These are phyloP conservation scores for Tragelaphus strepsiceros DNA, from an alignment of 2,113 vertebrate genomes.

Conservation along the genomic window DNA sequence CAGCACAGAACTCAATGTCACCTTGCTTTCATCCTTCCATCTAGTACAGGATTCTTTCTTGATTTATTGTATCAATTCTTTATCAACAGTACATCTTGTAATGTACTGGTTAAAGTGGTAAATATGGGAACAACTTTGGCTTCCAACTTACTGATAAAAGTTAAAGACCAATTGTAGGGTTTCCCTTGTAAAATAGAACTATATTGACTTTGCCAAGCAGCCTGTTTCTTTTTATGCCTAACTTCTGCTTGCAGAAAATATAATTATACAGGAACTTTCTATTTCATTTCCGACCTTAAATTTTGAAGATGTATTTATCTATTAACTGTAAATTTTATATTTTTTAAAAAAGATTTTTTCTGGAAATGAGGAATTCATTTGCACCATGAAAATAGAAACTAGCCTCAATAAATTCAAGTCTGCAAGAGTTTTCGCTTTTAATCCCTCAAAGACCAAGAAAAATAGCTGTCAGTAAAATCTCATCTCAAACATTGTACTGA, in stretches of 20 bases:
- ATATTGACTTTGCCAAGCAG: neutral
- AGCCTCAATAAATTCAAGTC: constrained; percentile 33
- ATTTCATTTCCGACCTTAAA: neutral
- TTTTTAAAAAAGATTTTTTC: neutral
- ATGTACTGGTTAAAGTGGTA: neutral
- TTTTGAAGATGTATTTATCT: neutral
- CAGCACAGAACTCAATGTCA: neutral
- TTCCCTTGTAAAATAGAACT: neutral
- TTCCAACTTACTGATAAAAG: neutral
- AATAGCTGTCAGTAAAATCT: constrained; percentile 32
- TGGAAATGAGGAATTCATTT: neutral
- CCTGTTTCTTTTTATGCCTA: neutral
- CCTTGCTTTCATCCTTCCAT: neutral
- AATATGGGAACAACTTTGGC: neutral
- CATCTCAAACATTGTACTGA: neutral
- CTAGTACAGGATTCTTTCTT: neutral
- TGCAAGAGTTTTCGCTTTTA: constrained; percentile 18
- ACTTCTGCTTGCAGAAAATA: neutral
- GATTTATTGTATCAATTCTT: neutral
- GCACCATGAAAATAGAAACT: neutral
- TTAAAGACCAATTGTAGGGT: neutral
- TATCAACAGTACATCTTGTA: neutral
- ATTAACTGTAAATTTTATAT: neutral
- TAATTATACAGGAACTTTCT: neutral
- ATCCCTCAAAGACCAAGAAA: constrained; percentile 15